Percentiles rank a stretch among this genome's conserved stretches.
These are phyloP conservation scores for Lynx canadensis DNA, from an alignment of 2,113 vertebrate species.

Conservation along the genomic window DNA sequence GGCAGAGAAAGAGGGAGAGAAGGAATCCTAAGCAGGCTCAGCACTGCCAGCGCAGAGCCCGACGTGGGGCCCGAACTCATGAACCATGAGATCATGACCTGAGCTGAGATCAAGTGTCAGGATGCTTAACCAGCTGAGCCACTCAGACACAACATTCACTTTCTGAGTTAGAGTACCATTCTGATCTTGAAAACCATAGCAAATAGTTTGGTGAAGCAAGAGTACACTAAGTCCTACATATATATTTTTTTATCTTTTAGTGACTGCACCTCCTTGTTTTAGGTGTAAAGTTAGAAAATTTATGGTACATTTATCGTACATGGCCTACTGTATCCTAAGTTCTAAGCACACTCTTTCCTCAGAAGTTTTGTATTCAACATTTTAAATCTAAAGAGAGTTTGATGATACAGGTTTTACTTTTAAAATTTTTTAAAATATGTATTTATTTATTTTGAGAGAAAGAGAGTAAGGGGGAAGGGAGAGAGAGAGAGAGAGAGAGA, in stretches of 20 bases:
- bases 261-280: conserved; percentile 66
- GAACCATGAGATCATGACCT: no score
- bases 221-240: conserved; percentile 82
- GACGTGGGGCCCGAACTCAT: no score
- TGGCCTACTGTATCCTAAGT: conserved; percentile 73
- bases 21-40: no score
- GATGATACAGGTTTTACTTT: conserved; percentile 81
- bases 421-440: background rate
- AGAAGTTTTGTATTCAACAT: conserved; percentile 76
- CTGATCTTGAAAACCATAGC: conserved; percentile 84
- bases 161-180: conserved; percentile 84
- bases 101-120: no score
- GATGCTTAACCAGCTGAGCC: no score
- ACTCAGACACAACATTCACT: conserved; percentile 72
- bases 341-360: conserved; percentile 66
- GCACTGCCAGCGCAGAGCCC: no score
- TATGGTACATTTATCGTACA: conserved; percentile 71
- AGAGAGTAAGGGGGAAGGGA: no score
- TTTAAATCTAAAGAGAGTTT: conserved; percentile 81
- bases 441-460: no score
- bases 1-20: no score
- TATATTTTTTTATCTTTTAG: conserved; percentile 82
- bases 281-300: conserved; percentile 83
- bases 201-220: conserved; percentile 86
- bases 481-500: no score